Evolutionary conservation across 2,888 invertebrate species (phyloP), one percentile per base, ranked within the genome.

Genomic region (Watsonalla cultraria): DNA sequence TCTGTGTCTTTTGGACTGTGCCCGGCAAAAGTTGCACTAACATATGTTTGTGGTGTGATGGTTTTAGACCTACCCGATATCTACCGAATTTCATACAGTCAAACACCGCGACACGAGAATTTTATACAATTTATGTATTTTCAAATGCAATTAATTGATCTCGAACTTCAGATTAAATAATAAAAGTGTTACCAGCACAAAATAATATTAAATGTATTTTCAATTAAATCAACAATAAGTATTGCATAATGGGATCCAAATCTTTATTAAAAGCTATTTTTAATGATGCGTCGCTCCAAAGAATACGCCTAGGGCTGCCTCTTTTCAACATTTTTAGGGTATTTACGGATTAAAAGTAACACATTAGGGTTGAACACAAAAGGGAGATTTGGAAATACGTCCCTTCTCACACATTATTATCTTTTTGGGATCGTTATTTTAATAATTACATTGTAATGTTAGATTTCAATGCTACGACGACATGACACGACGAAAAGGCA

Each of bases 191-290:
- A 35, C 35, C 35, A 35, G 35, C 7, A 5, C 34, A 46, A 45
- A 45, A 37, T 50, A 49, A 50, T 46, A 50, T 46, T 53, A 39
- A 46, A 49, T 46, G 46, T 50, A 53, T 53, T 39, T 45, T 53
- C 34, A 48, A 50, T 39, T 46, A 49, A 24, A 13, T 50, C 37
- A 47, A 49, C 48, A 45, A 47, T 24, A 35, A 24, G 24, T 24
- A 24, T 24, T 24, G 24, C 6, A 11, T 42, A 42, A 7, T 5
- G 42, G 8, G 1, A 42, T 42, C 42, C 42, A 42, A 42, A 5
- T 11, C 1, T 11, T 8, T 8, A 37, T 8, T 8, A 37, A 7
- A 11, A 5, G 11, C 42, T 8, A 14, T 46, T 46, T 7, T 8
- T 8, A 6, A 24, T 46, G 37, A 53, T 24, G 46, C 46, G 11